Conservation (phyloP, 2,888 invertebrate genomes). For the Parnassius orleans region DNA sequence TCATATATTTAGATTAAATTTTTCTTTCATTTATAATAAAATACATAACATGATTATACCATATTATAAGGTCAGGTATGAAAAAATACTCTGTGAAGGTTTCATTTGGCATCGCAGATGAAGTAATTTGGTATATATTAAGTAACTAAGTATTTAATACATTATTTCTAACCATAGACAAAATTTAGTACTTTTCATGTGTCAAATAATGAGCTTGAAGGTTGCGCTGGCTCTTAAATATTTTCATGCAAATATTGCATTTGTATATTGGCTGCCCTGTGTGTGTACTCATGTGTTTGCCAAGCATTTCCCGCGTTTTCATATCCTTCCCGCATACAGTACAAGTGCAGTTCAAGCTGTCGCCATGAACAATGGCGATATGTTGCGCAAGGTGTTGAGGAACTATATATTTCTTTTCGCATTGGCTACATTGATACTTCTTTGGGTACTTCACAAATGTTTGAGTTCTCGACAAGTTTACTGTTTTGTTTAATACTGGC, state of each 20-base stretch:
- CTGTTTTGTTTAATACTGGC: slow-evolving; percentile 30
- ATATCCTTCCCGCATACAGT: slow-evolving; percentile 40
- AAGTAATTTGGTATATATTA: no score
- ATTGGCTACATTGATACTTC: slow-evolving; percentile 42
- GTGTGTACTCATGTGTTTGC: slow-evolving; percentile 39
- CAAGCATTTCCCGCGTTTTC: slow-evolving; percentile 35
- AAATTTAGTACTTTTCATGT: slow-evolving; percentile 32
- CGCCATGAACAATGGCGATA: slow-evolving; percentile 35
- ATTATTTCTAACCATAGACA: slow-evolving; percentile 11
- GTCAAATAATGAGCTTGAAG: slow-evolving; percentile 41
- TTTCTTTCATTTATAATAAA: no score
- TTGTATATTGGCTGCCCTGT: slow-evolving; percentile 37
- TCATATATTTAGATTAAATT: no score
- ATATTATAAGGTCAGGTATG: no score
- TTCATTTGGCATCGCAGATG: no score
- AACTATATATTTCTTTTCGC: slow-evolving; percentile 38
- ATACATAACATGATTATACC: no score
- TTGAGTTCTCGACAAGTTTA: slow-evolving; percentile 24
- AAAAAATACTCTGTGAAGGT: no score
- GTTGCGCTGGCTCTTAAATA: slow-evolving; percentile 39
- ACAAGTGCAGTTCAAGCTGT: slow-evolving; percentile 32
- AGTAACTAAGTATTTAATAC: no score
- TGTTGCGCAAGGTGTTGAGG: slow-evolving; percentile 39
- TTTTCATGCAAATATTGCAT: slow-evolving; percentile 38
- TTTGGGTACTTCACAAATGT: slow-evolving; percentile 18